These are phyloP conservation scores for Drosophila micromelanica DNA, from an alignment of 1,140 invertebrate genomes.

Conservation along the genomic window DNA sequence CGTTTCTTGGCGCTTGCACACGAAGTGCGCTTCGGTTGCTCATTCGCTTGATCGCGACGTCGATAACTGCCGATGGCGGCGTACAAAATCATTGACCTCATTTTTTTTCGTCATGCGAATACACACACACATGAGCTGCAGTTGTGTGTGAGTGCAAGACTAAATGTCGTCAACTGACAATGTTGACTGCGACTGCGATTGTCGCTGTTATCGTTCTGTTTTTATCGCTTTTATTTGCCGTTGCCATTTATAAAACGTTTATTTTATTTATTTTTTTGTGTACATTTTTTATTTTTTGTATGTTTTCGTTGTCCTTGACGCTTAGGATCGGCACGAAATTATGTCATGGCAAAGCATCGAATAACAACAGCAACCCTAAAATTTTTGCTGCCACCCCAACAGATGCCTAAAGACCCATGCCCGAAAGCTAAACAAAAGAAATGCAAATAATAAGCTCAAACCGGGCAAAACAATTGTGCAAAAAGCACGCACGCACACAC, in stretches of 20 bases:
- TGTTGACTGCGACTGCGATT: constrained; percentile 12
- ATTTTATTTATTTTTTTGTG: constrained; percentile 13
- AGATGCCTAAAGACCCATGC: constrained; percentile 7
- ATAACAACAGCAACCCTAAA: constrained; percentile 48
- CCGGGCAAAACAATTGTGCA: constrained; percentile 61
- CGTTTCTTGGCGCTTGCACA: constrained; percentile 57
- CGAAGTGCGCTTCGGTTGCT: constrained; percentile 51
- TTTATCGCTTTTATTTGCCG: constrained; percentile 50
- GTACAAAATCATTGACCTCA: constrained; percentile 80
- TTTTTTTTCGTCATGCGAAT: constrained; percentile 78
- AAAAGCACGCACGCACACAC: constrained; percentile 70
- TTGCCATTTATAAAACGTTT: constrained; percentile 33
- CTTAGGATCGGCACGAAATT: constrained; percentile 51
- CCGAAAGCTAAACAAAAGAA: constrained; percentile 60
- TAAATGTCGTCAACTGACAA: constrained; percentile 50
- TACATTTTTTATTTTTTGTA: constrained; percentile 3
- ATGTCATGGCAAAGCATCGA: constrained; percentile 49
- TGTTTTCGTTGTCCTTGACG: constrained; percentile 57
- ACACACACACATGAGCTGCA: constrained; percentile 32
- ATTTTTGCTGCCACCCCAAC: constrained; percentile 12
- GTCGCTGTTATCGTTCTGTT: constrained; percentile 58
- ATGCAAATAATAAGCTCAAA: constrained; percentile 62
- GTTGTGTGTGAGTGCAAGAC: constrained; percentile 59
- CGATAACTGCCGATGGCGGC: constrained; percentile 73
- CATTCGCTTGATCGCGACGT: constrained; percentile 61